phyloP scores from a whole-genome alignment of 2,113 vertebrate genomes.

The Hydrochoerus hydrochaeris region DNA sequence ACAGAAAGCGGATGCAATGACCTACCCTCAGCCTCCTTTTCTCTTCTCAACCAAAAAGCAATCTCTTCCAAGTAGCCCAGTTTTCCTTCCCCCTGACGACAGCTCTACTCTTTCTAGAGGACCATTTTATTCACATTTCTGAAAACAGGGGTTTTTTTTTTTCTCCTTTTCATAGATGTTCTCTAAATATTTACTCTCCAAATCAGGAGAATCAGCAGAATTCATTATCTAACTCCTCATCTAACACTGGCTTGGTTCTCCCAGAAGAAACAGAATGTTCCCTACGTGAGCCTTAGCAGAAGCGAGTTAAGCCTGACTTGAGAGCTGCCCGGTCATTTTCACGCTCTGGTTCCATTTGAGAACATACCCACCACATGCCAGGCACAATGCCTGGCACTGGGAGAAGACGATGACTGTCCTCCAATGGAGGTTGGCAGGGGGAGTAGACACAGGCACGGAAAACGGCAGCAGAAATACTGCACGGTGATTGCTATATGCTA shows the following conservation, averaged over 20 bases:
- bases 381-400: background rate
- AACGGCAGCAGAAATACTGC: background rate
- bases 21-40: background rate
- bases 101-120: background rate
- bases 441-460: background rate
- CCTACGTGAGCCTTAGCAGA: background rate
- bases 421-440: background rate
- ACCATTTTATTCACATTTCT: background rate
- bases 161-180: background rate
- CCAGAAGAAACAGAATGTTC: slow-evolving; percentile 15
- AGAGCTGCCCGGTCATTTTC: background rate
- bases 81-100: background rate
- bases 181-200: background rate
- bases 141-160: background rate
- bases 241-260: background rate
- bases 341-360: background rate
- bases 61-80: background rate
- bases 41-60: background rate
- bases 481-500: background rate
- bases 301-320: background rate
- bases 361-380: background rate
- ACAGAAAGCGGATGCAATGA: background rate
- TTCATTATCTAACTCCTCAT: background rate
- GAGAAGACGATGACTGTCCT: background rate
- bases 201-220: background rate